phyloP scores from a whole-genome alignment of 2,797 vertebrate genomes.

The Cercopithecus diana region DNA sequence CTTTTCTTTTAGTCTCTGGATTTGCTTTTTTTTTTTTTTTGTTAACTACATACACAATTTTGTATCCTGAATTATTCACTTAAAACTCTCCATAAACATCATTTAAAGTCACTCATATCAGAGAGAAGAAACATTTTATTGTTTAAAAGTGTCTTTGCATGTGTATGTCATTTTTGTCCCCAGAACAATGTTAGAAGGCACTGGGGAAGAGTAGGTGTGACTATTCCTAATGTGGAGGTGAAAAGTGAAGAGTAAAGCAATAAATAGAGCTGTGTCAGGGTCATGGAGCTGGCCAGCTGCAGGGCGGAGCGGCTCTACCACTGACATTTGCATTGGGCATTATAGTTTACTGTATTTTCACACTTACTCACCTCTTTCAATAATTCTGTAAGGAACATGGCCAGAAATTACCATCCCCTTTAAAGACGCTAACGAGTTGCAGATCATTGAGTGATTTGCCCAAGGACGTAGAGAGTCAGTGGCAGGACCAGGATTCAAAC shows the following conservation, averaged over 20 bases:
- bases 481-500: neutral
- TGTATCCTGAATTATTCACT: neutral
- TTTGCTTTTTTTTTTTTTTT: neutral
- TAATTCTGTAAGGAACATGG: neutral
- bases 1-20: neutral
- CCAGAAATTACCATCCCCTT: neutral
- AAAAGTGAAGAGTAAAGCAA: neutral
- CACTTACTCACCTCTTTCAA: neutral
- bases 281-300: too few species aligned
- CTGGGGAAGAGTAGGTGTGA: neutral
- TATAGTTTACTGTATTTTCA: neutral
- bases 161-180: neutral
- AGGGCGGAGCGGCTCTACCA: accelerated
- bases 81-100: neutral
- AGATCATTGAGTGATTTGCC: neutral
- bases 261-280: neutral
- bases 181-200: neutral
- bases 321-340: neutral
- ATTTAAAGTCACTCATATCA: neutral
- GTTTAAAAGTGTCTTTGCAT: neutral
- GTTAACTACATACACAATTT: neutral
- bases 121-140: neutral
- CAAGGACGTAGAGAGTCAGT: neutral
- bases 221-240: neutral
- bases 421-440: neutral